Percentiles rank a stretch among this genome's conserved stretches.
These are phyloP conservation scores for Zosterops hypoxanthus DNA, from an alignment of 2,113 vertebrate genomes.

Conservation along the genomic window DNA sequence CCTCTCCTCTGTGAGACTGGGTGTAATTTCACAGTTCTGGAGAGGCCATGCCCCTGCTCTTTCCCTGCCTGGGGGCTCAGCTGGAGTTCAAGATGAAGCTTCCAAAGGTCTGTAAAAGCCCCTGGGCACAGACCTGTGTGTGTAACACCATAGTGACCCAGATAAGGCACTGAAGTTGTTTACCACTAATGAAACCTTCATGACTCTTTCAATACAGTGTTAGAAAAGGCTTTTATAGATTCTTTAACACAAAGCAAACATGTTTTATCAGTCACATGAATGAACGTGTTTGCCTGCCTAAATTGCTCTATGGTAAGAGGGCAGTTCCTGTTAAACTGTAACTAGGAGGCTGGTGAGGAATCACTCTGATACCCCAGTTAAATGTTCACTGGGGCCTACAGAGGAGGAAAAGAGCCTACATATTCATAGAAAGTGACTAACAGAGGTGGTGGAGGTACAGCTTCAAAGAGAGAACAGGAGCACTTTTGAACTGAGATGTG, in stretches of 20 bases:
- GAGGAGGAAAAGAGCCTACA: not conserved
- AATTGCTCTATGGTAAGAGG: not conserved
- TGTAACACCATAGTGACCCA: not conserved
- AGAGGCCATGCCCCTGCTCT: not conserved
- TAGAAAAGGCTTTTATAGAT: slow-evolving; percentile 51
- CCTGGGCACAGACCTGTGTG: not conserved
- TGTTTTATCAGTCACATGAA: slow-evolving; percentile 51
- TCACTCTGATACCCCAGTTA: not conserved
- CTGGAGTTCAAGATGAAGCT: not conserved
- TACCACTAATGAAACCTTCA: slow-evolving; percentile 39
- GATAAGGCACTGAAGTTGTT: slow-evolving; percentile 28
- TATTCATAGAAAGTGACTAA: not conserved
- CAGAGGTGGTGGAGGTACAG: not conserved
- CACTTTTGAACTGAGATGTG: not conserved
- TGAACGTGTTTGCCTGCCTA: slow-evolving; percentile 34
- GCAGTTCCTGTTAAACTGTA: slow-evolving; percentile 46
- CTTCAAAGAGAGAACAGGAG: not conserved
- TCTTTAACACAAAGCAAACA: slow-evolving; percentile 55
- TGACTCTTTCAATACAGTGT: slow-evolving; percentile 7
- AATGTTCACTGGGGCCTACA: not conserved
- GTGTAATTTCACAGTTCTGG: not conserved
- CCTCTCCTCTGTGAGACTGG: not conserved
- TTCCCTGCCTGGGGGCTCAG: not conserved
- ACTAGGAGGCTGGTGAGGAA: not conserved
- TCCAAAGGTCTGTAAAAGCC: not conserved